These are phyloP conservation scores for Diglossa brunneiventris DNA, from an alignment of 2,113 vertebrate species.

Conservation along the genomic window DNA sequence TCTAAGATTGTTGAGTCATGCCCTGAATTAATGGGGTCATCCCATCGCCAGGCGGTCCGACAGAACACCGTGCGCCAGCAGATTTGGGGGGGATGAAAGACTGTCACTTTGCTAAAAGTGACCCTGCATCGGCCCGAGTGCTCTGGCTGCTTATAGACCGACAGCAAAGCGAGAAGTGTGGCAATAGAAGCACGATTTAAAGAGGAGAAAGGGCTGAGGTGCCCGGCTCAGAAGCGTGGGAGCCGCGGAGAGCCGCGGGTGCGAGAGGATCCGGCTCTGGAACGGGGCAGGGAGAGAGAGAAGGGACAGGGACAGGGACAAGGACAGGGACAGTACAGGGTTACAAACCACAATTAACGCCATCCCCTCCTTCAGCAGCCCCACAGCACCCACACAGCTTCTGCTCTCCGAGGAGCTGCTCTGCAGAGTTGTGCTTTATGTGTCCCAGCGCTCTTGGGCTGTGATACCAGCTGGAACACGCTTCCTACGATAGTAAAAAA, in stretches of 20 bases:
- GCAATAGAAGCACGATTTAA: neutral
- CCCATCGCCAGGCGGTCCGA: fast-evolving
- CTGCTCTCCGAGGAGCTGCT: neutral
- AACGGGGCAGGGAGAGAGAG: fast-evolving
- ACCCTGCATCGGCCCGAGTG: neutral
- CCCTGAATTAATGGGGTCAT: no score
- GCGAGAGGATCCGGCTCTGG: fast-evolving
- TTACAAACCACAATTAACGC: fast-evolving
- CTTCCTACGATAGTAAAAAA: neutral
- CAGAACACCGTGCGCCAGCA: fast-evolving
- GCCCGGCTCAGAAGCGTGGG: fast-evolving
- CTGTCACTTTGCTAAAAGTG: no score
- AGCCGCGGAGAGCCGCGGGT: fast-evolving
- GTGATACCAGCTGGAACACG: fast-evolving
- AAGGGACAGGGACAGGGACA: neutral
- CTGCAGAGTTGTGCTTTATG: neutral
- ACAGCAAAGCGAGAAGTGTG: no score
- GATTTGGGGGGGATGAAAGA: no score
- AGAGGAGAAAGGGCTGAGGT: neutral
- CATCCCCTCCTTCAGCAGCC: fast-evolving
- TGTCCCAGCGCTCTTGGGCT: neutral
- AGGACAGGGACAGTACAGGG: no score
- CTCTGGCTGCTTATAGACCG: neutral
- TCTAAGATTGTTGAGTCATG: neutral
- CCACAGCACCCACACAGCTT: fast-evolving